Conservation (phyloP, 2,888 invertebrate species). For the Polydrusus pterygomalis region DNA sequence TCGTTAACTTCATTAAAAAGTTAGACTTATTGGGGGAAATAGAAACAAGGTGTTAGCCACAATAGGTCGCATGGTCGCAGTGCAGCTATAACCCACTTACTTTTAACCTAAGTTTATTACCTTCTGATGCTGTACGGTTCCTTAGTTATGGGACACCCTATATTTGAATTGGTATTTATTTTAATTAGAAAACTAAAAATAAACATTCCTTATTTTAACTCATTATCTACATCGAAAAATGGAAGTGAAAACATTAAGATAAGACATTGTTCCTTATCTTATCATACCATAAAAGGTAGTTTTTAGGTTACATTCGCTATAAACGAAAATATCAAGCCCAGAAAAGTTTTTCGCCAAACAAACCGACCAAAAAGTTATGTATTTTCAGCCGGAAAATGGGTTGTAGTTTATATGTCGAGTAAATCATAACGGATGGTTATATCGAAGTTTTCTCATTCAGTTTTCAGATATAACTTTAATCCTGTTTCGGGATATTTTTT, state of each 20-base stretch:
- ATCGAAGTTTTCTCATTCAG: conserved; percentile 49
- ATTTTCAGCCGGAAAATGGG: conserved; percentile 48
- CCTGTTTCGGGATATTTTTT: conserved; percentile 24
- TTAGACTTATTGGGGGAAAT: no score
- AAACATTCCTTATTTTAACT: no score
- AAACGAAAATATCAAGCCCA: conserved; percentile 31
- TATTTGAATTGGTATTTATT: no score
- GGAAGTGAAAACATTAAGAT: background rate
- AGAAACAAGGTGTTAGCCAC: no score
- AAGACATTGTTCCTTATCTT: background rate
- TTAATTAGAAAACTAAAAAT: no score
- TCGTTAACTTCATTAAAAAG: no score
- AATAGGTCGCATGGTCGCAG: no score
- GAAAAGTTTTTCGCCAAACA: conserved; percentile 39
- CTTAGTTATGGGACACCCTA: no score
- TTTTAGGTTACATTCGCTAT: conserved; percentile 43
- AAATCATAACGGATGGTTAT: conserved; percentile 50
- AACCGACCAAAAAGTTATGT: conserved; percentile 43
- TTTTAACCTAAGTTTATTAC: no score
- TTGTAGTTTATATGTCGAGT: conserved; percentile 49
- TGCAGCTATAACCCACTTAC: no score
- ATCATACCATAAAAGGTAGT: conserved; percentile 32
- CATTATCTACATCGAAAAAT: no score
- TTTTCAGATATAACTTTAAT: conserved; percentile 34
- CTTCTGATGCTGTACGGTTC: no score